Evolutionary conservation across 2,888 invertebrate species (phyloP), one percentile per base, ranked within the genome.

Genomic region (Sepioteuthis lessoniana): DNA sequence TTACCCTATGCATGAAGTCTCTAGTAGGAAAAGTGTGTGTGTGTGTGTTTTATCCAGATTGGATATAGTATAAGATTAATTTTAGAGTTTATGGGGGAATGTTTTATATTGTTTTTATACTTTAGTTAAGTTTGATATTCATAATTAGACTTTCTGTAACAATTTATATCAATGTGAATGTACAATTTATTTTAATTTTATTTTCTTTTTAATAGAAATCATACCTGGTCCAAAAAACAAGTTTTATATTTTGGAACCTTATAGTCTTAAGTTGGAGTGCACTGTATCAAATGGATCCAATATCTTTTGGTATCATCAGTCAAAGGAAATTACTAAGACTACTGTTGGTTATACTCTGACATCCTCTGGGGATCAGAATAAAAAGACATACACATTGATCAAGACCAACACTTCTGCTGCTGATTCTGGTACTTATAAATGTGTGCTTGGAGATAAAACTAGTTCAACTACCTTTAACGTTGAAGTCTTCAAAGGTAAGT

Each of bases 261-360:
- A 76, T 76, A 13, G 16, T n/a, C 76, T 76, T 16, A 0, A n/a
- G n/a, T 76, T 76, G n/a, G n/a, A n/a, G n/a, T 76, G 76, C 35
- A 13, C 25, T 19, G 13, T 76, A 1, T n/a, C n/a, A 5, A 60
- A 76, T 4, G 1, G 1, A 13, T 3, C 76, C 13, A n/a, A 76
- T 16, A 16, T 35, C 25, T 10, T 0, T 0, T 76, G 76, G 76
- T 4, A 13, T 1, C n/a, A 76, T n/a, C 16, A 16, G n/a, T 0
- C 2, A 13, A 2, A 0, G 8, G 13, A 16, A 19, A 10, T 76
- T 76, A n/a, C 16, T 1, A n/a, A n/a, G 0, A 19, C 0, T n/a
- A n/a, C 76, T 35, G 13, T 31, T 31, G 76, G 76, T 0, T 55
- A 5, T 25, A 25, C 0, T 55, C 21, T 55, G 55, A 55, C 21